phyloP scores from a whole-genome alignment of 2,888 invertebrate species.

The Ophioninae sp. region DNA sequence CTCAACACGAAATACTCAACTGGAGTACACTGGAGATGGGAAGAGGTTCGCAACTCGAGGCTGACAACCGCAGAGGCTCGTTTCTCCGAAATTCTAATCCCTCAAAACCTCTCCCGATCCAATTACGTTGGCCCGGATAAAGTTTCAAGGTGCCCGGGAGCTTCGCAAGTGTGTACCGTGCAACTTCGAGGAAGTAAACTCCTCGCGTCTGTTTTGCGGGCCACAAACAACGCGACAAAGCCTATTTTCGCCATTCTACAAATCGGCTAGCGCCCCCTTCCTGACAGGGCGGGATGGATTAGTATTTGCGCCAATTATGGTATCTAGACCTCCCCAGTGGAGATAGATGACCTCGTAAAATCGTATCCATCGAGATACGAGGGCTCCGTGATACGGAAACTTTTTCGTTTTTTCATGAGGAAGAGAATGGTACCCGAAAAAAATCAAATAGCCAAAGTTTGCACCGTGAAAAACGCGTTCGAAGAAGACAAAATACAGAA shows the following conservation, averaged over 20 bases:
- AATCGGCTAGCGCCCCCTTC: neutral
- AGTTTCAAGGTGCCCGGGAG: neutral
- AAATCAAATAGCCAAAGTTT: neutral
- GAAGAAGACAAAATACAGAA: neutral
- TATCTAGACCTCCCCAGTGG: neutral
- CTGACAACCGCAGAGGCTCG: slow-evolving; percentile 26
- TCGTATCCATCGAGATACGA: neutral
- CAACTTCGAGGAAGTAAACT: slow-evolving; percentile 40
- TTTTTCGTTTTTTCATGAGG: neutral
- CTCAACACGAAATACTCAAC: neutral
- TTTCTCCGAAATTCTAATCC: slow-evolving; percentile 52
- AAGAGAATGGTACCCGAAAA: neutral
- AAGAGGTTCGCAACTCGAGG: slow-evolving; percentile 3
- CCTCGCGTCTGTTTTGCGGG: slow-evolving; percentile 30
- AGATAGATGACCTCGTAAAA: neutral
- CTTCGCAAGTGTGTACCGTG: neutral
- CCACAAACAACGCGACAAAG: slow-evolving; percentile 19
- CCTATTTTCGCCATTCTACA: neutral
- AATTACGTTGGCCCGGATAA: slow-evolving; percentile 52
- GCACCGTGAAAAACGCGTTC: neutral
- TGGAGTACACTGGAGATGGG: neutral
- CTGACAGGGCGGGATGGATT: neutral
- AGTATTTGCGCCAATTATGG: neutral
- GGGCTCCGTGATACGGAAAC: too few relatives aligned
- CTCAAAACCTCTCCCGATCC: slow-evolving; percentile 46